phyloP scores from a whole-genome alignment of 2,888 invertebrate species.

The Lasius fuliginosus region DNA sequence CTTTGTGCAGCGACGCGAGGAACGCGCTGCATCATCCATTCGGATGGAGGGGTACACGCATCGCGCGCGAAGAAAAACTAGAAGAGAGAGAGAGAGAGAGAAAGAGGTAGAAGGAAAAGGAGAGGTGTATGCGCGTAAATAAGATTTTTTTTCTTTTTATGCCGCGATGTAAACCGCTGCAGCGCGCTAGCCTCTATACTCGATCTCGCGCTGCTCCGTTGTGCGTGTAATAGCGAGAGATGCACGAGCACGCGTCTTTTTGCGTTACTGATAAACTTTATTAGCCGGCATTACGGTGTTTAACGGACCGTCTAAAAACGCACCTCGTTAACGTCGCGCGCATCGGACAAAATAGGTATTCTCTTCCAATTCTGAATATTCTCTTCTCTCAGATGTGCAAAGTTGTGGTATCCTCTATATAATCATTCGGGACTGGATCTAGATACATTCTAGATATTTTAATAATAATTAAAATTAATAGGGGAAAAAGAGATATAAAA shows the following conservation, averaged over 20 bases:
- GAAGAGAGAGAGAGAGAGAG: constrained; percentile 66
- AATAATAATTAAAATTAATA: not conserved
- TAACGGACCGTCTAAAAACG: constrained; percentile 21
- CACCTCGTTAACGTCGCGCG: constrained; percentile 3
- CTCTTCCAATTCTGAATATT: not conserved
- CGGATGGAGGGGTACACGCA: constrained; percentile 55
- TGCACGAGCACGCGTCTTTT: constrained; percentile 29
- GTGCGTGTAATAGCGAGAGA: constrained; percentile 39
- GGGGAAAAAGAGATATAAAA: not conserved
- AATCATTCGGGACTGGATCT: not conserved
- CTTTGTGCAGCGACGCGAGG: constrained; percentile 61
- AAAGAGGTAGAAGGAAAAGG: not conserved
- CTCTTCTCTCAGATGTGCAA: not conserved
- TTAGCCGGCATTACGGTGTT: not conserved
- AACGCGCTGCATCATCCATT: constrained; percentile 76
- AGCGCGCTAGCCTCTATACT: not conserved
- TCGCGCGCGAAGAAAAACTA: constrained; percentile 69
- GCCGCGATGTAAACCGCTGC: constrained; percentile 22
- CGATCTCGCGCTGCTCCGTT: not conserved
- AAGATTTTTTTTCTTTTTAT: constrained; percentile 20
- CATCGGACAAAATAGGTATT: constrained; percentile 1
- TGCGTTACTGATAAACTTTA: constrained; percentile 19
- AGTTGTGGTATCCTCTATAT: not conserved
- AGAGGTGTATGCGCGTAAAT: constrained; percentile 42
- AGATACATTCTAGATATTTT: too few species aligned